Conservation (phyloP, 2,797 vertebrate genomes). For the Chlorospingus flavigularis region DNA sequence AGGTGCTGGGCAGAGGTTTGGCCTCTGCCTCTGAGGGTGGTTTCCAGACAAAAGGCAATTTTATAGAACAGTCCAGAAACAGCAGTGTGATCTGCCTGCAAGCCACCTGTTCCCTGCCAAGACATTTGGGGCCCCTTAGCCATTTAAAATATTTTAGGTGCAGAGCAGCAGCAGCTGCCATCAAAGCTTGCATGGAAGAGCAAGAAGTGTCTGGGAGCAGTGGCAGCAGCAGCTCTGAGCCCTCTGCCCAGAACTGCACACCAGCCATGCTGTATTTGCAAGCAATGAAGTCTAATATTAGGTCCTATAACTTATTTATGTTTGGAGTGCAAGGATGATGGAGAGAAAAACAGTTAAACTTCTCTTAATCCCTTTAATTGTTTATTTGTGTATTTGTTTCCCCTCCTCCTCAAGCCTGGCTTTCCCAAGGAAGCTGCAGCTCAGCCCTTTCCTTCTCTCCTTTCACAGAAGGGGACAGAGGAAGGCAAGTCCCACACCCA, state of each 20-base stretch:
- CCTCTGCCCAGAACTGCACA: neutral
- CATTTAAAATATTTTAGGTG: neutral
- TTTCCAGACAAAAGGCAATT: neutral
- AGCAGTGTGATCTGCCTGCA: neutral
- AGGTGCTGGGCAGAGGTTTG: neutral
- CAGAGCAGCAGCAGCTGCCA: neutral
- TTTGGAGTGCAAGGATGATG: neutral
- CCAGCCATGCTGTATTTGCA: accelerated
- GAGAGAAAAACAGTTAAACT: neutral
- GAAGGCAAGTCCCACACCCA: neutral
- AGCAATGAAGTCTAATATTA: neutral
- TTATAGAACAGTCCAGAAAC: neutral
- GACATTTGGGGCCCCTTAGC: neutral
- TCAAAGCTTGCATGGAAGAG: neutral
- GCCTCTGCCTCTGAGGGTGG: neutral
- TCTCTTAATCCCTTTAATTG: neutral
- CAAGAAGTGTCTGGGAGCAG: accelerated
- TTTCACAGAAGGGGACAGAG: neutral
- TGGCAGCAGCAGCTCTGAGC: neutral
- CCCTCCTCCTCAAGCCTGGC: neutral
- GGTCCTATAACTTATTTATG: neutral
- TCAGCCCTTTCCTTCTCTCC: neutral
- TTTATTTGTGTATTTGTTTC: neutral
- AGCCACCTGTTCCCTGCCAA: neutral
- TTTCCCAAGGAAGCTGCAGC: neutral